Conservation (phyloP, 2,797 vertebrate species). For the Heterohyrax brucei region DNA sequence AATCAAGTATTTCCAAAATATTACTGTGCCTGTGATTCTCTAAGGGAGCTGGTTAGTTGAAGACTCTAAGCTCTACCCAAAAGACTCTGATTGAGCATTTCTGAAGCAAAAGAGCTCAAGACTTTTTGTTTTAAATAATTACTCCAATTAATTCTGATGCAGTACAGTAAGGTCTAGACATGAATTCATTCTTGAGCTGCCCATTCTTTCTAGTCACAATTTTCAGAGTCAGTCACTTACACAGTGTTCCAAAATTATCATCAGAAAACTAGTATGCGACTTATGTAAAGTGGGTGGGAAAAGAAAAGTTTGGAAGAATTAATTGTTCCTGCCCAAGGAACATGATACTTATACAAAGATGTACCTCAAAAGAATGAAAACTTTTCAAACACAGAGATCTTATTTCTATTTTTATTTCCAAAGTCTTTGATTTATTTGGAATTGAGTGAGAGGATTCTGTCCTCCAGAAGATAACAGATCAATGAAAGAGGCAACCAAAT, state of each 20-base stretch:
- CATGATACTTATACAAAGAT: not conserved
- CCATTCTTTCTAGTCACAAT: constrained; percentile 66
- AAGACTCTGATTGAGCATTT: constrained; percentile 39
- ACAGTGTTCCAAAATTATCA: constrained; percentile 1
- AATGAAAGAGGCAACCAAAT: not conserved
- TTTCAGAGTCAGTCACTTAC: not conserved
- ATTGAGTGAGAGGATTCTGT: not conserved
- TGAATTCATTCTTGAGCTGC: fast-evolving
- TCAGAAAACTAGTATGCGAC: constrained; percentile 55
- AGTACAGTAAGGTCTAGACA: not conserved
- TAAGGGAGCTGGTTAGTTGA: not conserved
- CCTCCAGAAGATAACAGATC: not conserved
- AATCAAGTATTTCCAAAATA: constrained; percentile 63
- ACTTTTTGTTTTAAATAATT: constrained; percentile 56
- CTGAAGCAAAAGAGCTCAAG: not conserved
- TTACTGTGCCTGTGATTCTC: constrained; percentile 14
- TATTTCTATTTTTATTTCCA: constrained; percentile 69
- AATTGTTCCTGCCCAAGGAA: constrained; percentile 36
- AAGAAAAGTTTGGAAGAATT: constrained; percentile 20
- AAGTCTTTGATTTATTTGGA: constrained; percentile 12
- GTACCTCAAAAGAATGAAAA: constrained; percentile 16
- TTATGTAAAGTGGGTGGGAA: not conserved
- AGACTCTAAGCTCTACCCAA: constrained; percentile 52
- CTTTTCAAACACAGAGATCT: constrained; percentile 11
- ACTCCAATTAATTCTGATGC: constrained; percentile 8